These are phyloP conservation scores for Baronia brevicornis DNA, from an alignment of 2,888 invertebrate species.

Conservation along the genomic window DNA sequence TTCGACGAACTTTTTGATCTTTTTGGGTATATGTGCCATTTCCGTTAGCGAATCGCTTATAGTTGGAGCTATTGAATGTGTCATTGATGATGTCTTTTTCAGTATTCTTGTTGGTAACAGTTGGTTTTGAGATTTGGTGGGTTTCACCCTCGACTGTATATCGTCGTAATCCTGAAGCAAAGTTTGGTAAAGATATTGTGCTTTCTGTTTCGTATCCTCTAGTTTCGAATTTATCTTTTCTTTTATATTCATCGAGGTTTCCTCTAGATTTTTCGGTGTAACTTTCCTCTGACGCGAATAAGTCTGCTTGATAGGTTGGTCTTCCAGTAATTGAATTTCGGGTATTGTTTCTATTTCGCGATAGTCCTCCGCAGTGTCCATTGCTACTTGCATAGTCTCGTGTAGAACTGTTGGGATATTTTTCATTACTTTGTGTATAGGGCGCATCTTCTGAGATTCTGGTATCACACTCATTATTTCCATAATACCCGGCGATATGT, in stretches of 20 bases:
- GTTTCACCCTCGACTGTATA: constrained; percentile 36
- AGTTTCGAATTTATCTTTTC: constrained; percentile 46
- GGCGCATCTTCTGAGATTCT: constrained; percentile 38
- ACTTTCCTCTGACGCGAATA: constrained; percentile 28
- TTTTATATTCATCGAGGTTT: constrained; percentile 32
- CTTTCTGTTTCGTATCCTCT: constrained; percentile 55
- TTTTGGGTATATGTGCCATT: constrained; percentile 55
- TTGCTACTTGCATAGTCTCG: constrained; percentile 58
- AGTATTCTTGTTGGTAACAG: constrained; percentile 43
- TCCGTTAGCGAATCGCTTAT: constrained; percentile 58
- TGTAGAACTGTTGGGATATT: constrained; percentile 56
- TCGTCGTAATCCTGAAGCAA: constrained; percentile 56
- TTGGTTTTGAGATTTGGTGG: constrained; percentile 34
- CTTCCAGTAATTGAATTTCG: constrained; percentile 28
- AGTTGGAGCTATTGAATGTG: constrained; percentile 49
- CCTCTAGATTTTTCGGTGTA: constrained; percentile 32
- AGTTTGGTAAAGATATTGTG: constrained; percentile 51
- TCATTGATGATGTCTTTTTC: constrained; percentile 47
- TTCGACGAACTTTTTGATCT: constrained; percentile 54
- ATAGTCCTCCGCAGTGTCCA: constrained; percentile 39
- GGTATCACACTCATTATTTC: constrained; percentile 64
- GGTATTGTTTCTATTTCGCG: constrained; percentile 34
- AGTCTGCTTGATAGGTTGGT: constrained; percentile 21
- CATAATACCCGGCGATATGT: constrained; percentile 64
- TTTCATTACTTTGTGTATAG: constrained; percentile 54